A percentile compares a stretch with the other conserved stretches of the same genome.
Conservation (phyloP, 2,888 invertebrate genomes). For the Eristalis tenax region DNA sequence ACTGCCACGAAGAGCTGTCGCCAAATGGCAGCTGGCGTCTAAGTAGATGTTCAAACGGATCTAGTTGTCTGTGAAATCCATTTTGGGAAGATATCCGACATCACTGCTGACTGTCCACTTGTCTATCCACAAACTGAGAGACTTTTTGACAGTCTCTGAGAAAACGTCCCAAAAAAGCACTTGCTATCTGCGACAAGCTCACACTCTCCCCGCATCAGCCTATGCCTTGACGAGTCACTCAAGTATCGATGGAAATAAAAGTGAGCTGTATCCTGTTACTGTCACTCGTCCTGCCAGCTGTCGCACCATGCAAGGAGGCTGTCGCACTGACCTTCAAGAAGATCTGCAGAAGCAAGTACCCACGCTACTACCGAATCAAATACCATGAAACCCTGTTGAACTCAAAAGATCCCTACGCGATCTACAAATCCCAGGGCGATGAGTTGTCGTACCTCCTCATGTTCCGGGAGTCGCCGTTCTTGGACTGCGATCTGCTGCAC, state of each 20-base stretch:
- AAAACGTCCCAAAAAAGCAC: no score
- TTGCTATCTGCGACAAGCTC: neutral
- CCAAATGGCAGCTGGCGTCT: conserved; percentile 54
- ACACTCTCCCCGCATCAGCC: neutral
- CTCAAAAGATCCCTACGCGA: neutral
- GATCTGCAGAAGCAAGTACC: neutral
- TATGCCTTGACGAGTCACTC: neutral
- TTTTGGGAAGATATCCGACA: no score
- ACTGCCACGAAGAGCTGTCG: neutral
- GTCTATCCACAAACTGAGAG: no score
- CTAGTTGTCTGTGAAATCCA: neutral
- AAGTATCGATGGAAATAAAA: neutral
- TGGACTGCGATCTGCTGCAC: neutral
- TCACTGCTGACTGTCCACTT: no score
- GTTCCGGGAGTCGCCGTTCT: neutral
- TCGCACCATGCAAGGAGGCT: neutral
- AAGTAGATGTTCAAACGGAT: conserved; percentile 46
- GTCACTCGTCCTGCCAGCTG: neutral
- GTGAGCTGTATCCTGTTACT: neutral
- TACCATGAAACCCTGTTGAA: neutral
- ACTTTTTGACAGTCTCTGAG: no score
- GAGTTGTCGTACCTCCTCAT: neutral
- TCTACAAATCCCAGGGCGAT: neutral
- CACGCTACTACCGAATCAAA: neutral
- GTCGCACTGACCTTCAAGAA: neutral